Conservation (phyloP, 2,888 invertebrate genomes). For the Sceliomorpha sp. region DNA sequence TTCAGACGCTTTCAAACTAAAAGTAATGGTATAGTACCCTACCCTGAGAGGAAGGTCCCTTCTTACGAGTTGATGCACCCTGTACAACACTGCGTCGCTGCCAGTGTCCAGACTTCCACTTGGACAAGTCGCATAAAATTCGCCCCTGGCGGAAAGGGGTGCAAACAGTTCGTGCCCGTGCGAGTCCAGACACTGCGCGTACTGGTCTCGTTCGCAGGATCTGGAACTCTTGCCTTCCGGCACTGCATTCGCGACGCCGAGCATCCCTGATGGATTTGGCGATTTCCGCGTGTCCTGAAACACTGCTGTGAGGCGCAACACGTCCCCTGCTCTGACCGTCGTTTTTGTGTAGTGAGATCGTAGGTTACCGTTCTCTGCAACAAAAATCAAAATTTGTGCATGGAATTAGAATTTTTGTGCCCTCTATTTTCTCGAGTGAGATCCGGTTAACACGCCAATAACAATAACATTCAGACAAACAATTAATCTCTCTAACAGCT, state of each 20-base stretch:
- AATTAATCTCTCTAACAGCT: too few species aligned
- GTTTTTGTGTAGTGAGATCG: slow-evolving; percentile 81
- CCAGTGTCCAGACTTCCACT: slow-evolving; percentile 79
- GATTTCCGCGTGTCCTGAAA: slow-evolving; percentile 81
- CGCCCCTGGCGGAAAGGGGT: slow-evolving; percentile 81
- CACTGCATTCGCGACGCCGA: slow-evolving; percentile 66
- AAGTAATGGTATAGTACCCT: slow-evolving; percentile 7
- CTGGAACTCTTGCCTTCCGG: slow-evolving; percentile 76
- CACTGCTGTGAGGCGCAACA: slow-evolving; percentile 82
- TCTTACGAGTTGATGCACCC: slow-evolving; percentile 80
- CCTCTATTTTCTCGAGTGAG: too few species aligned
- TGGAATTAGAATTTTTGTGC: too few species aligned
- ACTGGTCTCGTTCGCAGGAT: slow-evolving; percentile 79
- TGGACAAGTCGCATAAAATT: slow-evolving; percentile 81
- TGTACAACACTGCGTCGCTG: slow-evolving; percentile 80
- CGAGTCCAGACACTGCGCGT: slow-evolving; percentile 81
- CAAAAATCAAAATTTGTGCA: slow-evolving; percentile 44
- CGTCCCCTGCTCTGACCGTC: slow-evolving; percentile 81
- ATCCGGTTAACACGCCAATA: too few species aligned
- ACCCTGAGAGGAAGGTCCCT: slow-evolving; percentile 81
- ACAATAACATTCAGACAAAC: too few species aligned
- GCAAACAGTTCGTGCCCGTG: slow-evolving; percentile 80
- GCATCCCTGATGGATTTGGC: slow-evolving; percentile 70
- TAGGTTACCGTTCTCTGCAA: slow-evolving; percentile 74
- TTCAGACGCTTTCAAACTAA: too few species aligned